Percentiles rank a stretch among this genome's conserved stretches.
These are phyloP conservation scores for Pocillopora meandrina DNA, from an alignment of 92 coral and sea anemone genomes.

Conservation along the genomic window DNA sequence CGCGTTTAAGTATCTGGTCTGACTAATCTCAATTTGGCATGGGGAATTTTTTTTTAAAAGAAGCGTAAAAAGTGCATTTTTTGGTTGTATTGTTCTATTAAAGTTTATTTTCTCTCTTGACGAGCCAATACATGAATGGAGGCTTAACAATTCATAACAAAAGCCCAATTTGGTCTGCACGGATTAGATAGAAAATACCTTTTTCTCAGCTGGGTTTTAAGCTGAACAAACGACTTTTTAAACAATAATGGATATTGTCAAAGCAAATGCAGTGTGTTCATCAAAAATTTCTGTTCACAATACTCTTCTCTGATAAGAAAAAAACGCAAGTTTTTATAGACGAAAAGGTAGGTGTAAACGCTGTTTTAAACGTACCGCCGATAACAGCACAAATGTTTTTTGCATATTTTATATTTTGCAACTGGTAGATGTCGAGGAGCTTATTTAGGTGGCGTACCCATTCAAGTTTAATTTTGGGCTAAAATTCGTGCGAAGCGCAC, in stretches of 20 bases:
- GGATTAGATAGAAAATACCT: background rate
- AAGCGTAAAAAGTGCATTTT: too few relatives aligned
- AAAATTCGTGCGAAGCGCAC: background rate
- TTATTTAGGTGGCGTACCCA: background rate
- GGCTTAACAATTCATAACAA: background rate
- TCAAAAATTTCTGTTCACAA: background rate
- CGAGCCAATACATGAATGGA: background rate
- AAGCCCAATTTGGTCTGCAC: background rate
- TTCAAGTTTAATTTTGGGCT: background rate
- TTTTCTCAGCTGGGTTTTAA: background rate
- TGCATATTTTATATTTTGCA: background rate
- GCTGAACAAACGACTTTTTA: slow-evolving; percentile 2
- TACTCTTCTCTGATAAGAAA: background rate
- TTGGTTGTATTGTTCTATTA: too few relatives aligned
- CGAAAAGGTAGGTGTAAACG: background rate
- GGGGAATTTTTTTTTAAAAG: too few relatives aligned
- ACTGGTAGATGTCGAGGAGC: background rate
- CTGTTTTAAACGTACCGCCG: background rate
- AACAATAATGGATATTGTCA: background rate
- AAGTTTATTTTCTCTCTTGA: background rate
- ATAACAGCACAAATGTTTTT: background rate
- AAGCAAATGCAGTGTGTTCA: background rate
- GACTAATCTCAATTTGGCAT: too few relatives aligned
- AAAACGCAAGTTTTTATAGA: background rate
- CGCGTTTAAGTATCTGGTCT: too few relatives aligned